A percentile compares a stretch with the other conserved stretches of the same genome.
Evolutionary conservation across 2,113 vertebrate genomes (phyloP).

Genomic region (Hystrix cristata): DNA sequence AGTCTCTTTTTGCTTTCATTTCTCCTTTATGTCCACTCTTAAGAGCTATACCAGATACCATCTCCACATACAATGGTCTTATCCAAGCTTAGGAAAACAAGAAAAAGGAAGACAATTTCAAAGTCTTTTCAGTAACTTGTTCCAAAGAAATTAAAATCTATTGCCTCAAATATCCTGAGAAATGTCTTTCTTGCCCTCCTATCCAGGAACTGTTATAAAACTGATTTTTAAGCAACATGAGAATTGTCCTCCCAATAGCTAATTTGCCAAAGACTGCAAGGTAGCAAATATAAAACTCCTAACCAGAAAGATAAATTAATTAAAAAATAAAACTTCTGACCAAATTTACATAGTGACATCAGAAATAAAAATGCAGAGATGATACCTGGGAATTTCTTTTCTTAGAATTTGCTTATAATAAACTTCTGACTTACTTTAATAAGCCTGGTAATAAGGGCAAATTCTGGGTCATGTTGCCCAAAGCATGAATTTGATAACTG

Average conservation of each 20-base stretch:
- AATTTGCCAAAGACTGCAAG: neutral
- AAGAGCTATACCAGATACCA: neutral
- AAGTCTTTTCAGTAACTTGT: constrained; percentile 29
- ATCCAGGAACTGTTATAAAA: constrained; percentile 21
- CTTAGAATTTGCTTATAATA: constrained; percentile 50
- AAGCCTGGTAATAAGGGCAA: constrained; percentile 45
- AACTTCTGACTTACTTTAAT: constrained; percentile 43
- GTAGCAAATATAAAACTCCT: constrained; percentile 58
- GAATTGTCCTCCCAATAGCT: constrained; percentile 6
- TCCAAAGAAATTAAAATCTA: constrained; percentile 27
- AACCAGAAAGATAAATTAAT: constrained; percentile 15
- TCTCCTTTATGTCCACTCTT: neutral
- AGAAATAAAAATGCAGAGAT: constrained; percentile 51
- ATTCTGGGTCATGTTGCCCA: constrained; percentile 58
- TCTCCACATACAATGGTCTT: neutral
- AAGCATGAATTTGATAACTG: constrained; percentile 23
- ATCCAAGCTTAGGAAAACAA: constrained; percentile 13
- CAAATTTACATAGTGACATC: neutral
- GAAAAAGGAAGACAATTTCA: neutral
- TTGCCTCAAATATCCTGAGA: constrained; percentile 49
- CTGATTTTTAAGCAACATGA: neutral
- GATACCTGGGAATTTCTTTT: neutral
- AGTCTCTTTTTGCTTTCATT: neutral
- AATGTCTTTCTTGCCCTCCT: constrained; percentile 48
- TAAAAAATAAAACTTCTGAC: neutral